A percentile compares a stretch with the other conserved stretches of the same genome.
Conservation (phyloP, 2,113 vertebrate genomes). For the Glaucidium brasilianum region DNA sequence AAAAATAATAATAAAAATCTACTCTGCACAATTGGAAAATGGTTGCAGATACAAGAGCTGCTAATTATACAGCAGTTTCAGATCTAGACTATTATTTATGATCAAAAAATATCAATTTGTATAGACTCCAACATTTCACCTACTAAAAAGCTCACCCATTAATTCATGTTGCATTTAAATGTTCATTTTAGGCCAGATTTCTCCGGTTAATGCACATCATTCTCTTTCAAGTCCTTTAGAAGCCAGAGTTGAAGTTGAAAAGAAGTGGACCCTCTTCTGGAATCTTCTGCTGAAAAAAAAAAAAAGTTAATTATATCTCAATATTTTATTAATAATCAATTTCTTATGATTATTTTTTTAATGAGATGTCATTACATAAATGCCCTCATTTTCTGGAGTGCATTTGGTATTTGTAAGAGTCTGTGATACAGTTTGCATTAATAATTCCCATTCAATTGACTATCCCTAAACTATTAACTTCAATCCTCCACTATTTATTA, state of each 20-base stretch:
- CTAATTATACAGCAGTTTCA: conserved; percentile 27
- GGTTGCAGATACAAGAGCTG: background rate
- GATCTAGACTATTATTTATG: conserved; percentile 45
- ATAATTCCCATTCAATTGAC: conserved; percentile 55
- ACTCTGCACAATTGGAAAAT: background rate
- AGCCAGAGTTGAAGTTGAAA: background rate
- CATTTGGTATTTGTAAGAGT: conserved; percentile 4
- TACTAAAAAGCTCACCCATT: conserved; percentile 30
- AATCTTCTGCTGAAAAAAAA: background rate
- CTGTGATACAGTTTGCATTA: conserved; percentile 12
- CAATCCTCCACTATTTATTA: background rate
- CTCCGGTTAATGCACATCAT: conserved; percentile 22
- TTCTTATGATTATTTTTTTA: conserved; percentile 59
- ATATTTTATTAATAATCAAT: conserved; percentile 67
- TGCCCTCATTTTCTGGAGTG: conserved; percentile 44
- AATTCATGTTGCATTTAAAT: conserved; percentile 49
- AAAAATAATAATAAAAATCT: background rate
- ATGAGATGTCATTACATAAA: conserved; percentile 46
- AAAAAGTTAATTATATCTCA: conserved; percentile 22
- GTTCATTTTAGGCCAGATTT: conserved; percentile 22
- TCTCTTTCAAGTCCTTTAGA: conserved; percentile 39
- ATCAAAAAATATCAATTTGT: conserved; percentile 45
- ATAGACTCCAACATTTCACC: conserved; percentile 30
- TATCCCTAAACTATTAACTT: conserved; percentile 50
- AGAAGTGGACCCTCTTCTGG: background rate